Base-by-base conservation (phyloP, 2,888 invertebrate species). In the Cremastinae sp. region DNA sequence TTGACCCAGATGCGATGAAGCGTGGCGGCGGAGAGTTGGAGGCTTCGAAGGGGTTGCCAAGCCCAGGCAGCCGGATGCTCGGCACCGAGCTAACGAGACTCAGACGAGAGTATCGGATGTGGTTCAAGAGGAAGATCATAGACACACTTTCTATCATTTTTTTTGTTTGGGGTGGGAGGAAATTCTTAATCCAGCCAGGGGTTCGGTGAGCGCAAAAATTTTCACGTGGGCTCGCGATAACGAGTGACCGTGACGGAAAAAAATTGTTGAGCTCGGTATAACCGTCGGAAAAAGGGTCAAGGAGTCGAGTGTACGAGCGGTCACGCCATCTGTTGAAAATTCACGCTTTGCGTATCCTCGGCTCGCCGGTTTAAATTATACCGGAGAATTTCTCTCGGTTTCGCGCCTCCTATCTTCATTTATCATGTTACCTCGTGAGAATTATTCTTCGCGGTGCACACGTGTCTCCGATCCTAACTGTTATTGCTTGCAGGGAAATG, bases 1-100 rank as follows among this genome's bases (percentile, higher is more conserved):
- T 81, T 81, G 83, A 84, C 82, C 82, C 73, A 80, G 79, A 81
- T 82, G 51, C 72, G 45, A 75, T 45, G 45, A 49, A 56, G 65
- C 47, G 43, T 51, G 16, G 47, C 72, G 62, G 66, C 54, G 75
- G 72, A 58, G 22, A 68, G 56, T 12, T 8, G 20, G 8, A 59
- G 47, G 38, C 45, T 41, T 58, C 34, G 20, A 72, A 43, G 41
- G 41, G 75, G 61, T 34, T 47, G n/a, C 45, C 14, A 14, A 16
- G 22, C 12, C 9, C 28, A 9, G 28, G 65, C 45, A 47, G 47
- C 45, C n/a, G 28, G 34, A 58, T 49, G 65, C n/a, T 53, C 61
- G 49, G 34, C 47, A 74, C 59, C 47, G 12, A 12, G 59, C 28
- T 14, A 43, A 45, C 28, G 53, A 66, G 41, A 14, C 38, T 14